These are phyloP conservation scores for Hyles vespertilio DNA, from an alignment of 1,140 invertebrate genomes.

Conservation along the genomic window DNA sequence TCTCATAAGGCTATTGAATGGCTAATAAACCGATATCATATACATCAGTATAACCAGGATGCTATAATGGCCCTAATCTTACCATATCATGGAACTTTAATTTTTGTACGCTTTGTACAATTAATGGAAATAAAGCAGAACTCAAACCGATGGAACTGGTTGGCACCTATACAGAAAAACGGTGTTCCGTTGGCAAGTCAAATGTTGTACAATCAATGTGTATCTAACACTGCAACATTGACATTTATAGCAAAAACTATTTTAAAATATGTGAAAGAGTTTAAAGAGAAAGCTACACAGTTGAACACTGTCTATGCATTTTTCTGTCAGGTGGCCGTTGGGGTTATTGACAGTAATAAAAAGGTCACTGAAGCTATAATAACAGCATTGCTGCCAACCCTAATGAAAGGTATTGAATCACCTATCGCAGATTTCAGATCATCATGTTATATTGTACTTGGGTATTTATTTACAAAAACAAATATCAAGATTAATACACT, in stretches of 20 bases:
- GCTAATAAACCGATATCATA: slow-evolving; percentile 91
- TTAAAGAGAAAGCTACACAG: slow-evolving; percentile 76
- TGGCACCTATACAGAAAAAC: slow-evolving; percentile 83
- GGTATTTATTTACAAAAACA: slow-evolving; percentile 81
- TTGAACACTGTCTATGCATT: slow-evolving; percentile 86
- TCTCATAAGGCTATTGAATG: slow-evolving; percentile 95
- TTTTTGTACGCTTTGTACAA: slow-evolving; percentile 90
- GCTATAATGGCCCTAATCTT: slow-evolving; percentile 87
- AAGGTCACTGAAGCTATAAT: slow-evolving; percentile 82
- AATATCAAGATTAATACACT: slow-evolving; percentile 78
- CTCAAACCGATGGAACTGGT: slow-evolving; percentile 86
- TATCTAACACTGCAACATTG: slow-evolving; percentile 81
- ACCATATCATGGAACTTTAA: slow-evolving; percentile 94
- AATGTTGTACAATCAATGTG: slow-evolving; percentile 84
- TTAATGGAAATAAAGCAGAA: slow-evolving; percentile 80
- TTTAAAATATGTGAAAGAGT: slow-evolving; percentile 79
- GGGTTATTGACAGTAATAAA: slow-evolving; percentile 77
- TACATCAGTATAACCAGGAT: slow-evolving; percentile 92
- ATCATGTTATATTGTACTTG: slow-evolving; percentile 84
- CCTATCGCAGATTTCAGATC: slow-evolving; percentile 82
- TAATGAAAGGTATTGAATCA: slow-evolving; percentile 83
- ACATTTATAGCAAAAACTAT: slow-evolving; percentile 85
- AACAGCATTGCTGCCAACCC: slow-evolving; percentile 80
- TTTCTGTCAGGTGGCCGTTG: slow-evolving; percentile 84
- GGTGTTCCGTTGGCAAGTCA: slow-evolving; percentile 83